Base-by-base conservation (phyloP, 2,797 vertebrate species). In the Ataeniobius toweri region DNA sequence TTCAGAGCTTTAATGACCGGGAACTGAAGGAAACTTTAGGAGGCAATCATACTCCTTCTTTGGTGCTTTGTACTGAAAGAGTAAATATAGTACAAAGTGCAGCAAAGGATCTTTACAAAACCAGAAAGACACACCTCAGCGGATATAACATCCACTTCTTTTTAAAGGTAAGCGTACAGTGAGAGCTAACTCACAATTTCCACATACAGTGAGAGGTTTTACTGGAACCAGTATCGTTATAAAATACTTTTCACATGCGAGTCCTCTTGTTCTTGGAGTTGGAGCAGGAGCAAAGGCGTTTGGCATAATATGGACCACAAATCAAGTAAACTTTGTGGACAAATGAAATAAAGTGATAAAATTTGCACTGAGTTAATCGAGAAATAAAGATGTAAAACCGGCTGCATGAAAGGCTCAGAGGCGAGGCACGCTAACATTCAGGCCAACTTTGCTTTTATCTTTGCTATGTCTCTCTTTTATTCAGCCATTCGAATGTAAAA, bases 241-340 rank as follows among this genome's bases (percentile, higher is more conserved):
- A 48, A 88, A 88, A 90, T 88, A 84, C 73, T 76, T 89, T 86
- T 81, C 91, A 91, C 78, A 88, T 91, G 88, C 70, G 83, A 71
- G 73, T 77, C 73, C 65, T 80, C 71, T 88, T 76, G 9, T 82
- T 16, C 41, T 85, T 81, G 81, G 79, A 80, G 80, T 91, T 89
- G 85, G 87, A 89, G 68, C 75, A 3, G 72, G 77, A 86, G 88
- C 87, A 91, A 91, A 84, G 75, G 65, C 69, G 69, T 80, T 82
- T 74, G 73, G 76, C 69, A 75, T 81, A 74, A 79, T 85, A 80
- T 61, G 44, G 79, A 75, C 89, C 79, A 77, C 80, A 82, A 86
- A 90, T 88, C 67, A 86, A 89, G 84, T 83, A 18, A 85, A 73
- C 74, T 84, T 77, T n/a, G 78, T 63, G 65, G 79, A 83, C 76